Evolutionary conservation across 2,113 vertebrate species (phyloP), one percentile per base, ranked within the genome.

Genomic region (Epinephelus moara): DNA sequence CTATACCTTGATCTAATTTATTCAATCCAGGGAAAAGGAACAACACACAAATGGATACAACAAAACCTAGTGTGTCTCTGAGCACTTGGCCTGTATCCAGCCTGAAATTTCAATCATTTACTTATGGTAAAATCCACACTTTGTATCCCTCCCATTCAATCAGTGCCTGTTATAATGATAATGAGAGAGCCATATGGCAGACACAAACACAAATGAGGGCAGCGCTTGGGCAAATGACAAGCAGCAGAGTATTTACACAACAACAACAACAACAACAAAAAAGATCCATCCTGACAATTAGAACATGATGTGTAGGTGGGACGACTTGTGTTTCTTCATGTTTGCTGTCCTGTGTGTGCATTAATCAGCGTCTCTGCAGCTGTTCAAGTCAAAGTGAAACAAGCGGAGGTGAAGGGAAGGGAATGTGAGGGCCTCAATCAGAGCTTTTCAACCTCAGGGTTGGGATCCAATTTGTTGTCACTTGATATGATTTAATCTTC

Each of bases 101-200:
- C 10, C 14, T 8, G 15, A 42, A 17, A 55, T 50, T 37, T 23
- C 30, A 12, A 33, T 70, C 15, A 27, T 71, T 64, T 75, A 56
- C 30, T 33, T 14, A n/a, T 15, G 19, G 19, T 66, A 59, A 70
- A 83, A n/a, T 63, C 40, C 62, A 76, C 45, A 10, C n/a, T 27
- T 59, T 40, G 55, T 15, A 74, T 71, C 55, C 45, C 64, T 76
- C 78, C 74, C 67, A 33, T 70, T 87, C 80, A 81, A 81, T 91
- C 85, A 85, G 62, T 8, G 66, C 62, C 67, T 75, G 79, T 81
- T 75, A 77, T 30, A 9, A 61, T 23, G 79, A 57, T 87, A 83
- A 90, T 88, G 79, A 88, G 66, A 4, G 55, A 76, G 80, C 84
- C 86, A 87, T 90, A 87, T 87, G 88, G 86, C 84, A 81, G 63